Conservation (phyloP, 2,888 invertebrate genomes). For the Drosophila infuscata region DNA sequence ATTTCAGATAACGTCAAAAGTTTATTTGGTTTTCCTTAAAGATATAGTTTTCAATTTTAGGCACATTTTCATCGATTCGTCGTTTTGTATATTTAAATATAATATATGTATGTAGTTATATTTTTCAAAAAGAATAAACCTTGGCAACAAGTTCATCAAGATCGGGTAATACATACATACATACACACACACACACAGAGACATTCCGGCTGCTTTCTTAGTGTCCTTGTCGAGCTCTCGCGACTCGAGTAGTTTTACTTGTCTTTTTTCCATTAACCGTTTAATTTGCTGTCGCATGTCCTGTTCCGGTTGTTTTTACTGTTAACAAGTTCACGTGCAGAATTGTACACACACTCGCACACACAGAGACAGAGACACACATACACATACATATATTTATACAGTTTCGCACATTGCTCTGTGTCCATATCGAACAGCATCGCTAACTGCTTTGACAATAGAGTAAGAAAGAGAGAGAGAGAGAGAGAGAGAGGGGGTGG, state of each 20-base stretch:
- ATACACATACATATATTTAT: not conserved
- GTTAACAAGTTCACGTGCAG: slow-evolving; percentile 73
- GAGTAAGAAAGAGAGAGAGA: not conserved
- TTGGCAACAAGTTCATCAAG: not conserved
- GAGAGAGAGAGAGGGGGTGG: not conserved
- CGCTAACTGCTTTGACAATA: slow-evolving; percentile 40
- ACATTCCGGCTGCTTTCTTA: not conserved
- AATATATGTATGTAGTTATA: not conserved
- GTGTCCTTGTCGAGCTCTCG: not conserved
- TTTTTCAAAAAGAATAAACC: not conserved
- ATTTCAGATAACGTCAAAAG: no score
- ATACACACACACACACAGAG: not conserved
- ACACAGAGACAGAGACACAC: not conserved
- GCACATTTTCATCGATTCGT: not conserved
- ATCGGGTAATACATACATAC: not conserved
- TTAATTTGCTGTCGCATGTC: slow-evolving; percentile 72
- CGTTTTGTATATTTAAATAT: not conserved
- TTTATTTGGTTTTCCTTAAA: not conserved
- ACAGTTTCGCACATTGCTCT: slow-evolving; percentile 11
- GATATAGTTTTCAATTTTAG: not conserved
- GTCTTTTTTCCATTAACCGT: slow-evolving; percentile 48
- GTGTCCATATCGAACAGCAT: slow-evolving; percentile 15
- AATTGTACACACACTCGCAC: slow-evolving; percentile 45
- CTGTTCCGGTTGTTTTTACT: slow-evolving; percentile 40
- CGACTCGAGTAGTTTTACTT: not conserved